Percentiles rank a stretch among this genome's conserved stretches.
These are phyloP conservation scores for Magallana angulata DNA, from an alignment of 1,140 invertebrate genomes.

Conservation along the genomic window DNA sequence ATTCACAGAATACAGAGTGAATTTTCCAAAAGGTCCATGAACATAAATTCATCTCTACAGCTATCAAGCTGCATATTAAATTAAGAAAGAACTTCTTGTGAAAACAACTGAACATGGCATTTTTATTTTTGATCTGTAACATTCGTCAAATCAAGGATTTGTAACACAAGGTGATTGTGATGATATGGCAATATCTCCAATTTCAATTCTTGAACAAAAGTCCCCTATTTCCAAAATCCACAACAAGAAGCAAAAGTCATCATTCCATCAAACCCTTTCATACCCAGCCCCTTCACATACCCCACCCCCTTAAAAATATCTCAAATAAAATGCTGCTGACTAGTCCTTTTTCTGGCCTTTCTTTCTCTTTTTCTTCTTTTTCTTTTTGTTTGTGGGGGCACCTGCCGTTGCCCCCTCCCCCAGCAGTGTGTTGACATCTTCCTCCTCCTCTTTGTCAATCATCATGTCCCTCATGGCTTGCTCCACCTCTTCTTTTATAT, in stretches of 20 bases:
- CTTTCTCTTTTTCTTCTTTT: slow-evolving; percentile 67
- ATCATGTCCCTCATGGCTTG: slow-evolving; percentile 38
- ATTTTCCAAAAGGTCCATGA: no score
- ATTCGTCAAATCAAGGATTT: no score
- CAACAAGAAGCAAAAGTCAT: neutral
- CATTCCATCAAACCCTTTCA: neutral
- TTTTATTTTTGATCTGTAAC: no score
- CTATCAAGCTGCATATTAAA: no score
- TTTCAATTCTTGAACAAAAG: no score
- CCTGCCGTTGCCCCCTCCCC: slow-evolving; percentile 55
- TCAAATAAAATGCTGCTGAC: neutral
- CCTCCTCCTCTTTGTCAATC: slow-evolving; percentile 48
- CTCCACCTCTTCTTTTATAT: slow-evolving; percentile 60
- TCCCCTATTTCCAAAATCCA: neutral
- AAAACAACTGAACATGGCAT: no score
- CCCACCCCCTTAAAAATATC: neutral
- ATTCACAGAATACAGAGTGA: no score
- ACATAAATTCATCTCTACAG: no score
- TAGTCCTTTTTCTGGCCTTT: slow-evolving; percentile 43
- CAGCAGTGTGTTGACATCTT: slow-evolving; percentile 59
- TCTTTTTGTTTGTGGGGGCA: slow-evolving; percentile 37
- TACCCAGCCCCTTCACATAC: neutral
- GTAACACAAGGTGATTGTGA: no score
- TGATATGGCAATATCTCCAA: no score
- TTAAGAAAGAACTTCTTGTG: no score